Evolutionary conservation across 2,888 invertebrate species (phyloP), one percentile per base, ranked within the genome.

Genomic region (Rhagophthalmus giganteus): DNA sequence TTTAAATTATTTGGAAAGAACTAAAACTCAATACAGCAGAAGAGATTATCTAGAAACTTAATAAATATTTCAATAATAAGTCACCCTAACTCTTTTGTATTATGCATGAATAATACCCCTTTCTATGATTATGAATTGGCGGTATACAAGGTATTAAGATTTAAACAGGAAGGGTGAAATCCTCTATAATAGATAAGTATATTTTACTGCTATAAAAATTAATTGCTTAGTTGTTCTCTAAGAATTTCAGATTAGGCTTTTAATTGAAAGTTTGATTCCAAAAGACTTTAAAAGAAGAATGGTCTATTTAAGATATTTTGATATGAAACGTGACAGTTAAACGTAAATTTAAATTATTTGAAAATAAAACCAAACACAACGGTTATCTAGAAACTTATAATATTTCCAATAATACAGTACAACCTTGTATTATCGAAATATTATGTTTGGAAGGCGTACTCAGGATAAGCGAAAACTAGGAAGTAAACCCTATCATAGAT

Each of bases 61-160:
- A 34, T 34, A 34, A 34, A 34, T 34, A 34, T 37, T 37, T 20
- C 14, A 37, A 37, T n/a, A n/a, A n/a, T 37, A 37, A n/a, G n/a
- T 25, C 37, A 37, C 37, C 37, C 37, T 13, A 13, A 10, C 9
- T n/a, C 26, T 9, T 9, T 13, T 12, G 5, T 10, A 10, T 34
- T 10, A 11, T 20, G 20, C 16, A 20, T 11, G 20, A 34, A 16
- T 4, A 16, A 20, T 20, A 20, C 20, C 20, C 20, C 20, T 34
- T 20, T 34, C 9, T 16, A 2, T 9, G 3, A 30, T 5, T 11
- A 31, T 12, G 33, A 33, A 15, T 8, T 8, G 9, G 16, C 16
- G 16, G 16, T n/a, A 32, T 14, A 15, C 14, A 14, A 12, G 2
- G 37, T 26, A 37, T 37, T 37, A 37, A 14, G 37, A 26, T 20